Base-by-base conservation (phyloP, 1,140 invertebrate genomes). In the Oedothorax gibbosus region DNA sequence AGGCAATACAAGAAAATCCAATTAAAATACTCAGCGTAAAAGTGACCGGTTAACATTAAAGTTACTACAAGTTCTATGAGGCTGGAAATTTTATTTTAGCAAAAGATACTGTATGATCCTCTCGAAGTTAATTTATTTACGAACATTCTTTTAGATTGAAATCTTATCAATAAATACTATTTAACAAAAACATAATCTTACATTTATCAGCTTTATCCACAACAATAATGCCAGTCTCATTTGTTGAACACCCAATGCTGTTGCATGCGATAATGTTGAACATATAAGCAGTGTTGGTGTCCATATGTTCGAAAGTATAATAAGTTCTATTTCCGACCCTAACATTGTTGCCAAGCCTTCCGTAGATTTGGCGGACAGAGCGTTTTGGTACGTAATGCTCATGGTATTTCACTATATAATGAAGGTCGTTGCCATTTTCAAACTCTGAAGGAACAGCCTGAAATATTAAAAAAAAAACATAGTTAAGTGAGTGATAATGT, bases 141-240 rank as follows among this genome's bases (percentile, higher is more conserved):
- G n/a, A 35, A 35, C 5, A 35, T 35, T 5, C 35, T 35, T 35
- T 35, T 35, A 35, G 5, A 5, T 35, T 5, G 35, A 35, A 35
- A 35, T 35, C 35, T 35, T 35, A 35, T 35, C 5, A 35, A 2
- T 35, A 1, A 2, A 35, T 15, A 62, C 18, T 8, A 62, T 62
- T 15, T 15, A 62, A 62, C 60, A 64, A 77, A 50, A 71, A 73
- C 69, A 2, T 69, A 68, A 57, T 64, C 83, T 78, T 53, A 81
- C 78, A 21, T 60, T 81, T 86, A 18, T 81, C 65, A 10, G 15
- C 18, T 60, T 82, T 81, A 18, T 86, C 85, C 15, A 86, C 64
- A 20, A 84, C 64, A 69, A 81, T 86, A 11, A 18, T 18, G 18
- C 50, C 51, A 20, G 85, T 20, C 9, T 60, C 15, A 35, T 77